These are phyloP conservation scores for Hormaphis cornu DNA, from an alignment of 1,140 invertebrate genomes.

Conservation along the genomic window DNA sequence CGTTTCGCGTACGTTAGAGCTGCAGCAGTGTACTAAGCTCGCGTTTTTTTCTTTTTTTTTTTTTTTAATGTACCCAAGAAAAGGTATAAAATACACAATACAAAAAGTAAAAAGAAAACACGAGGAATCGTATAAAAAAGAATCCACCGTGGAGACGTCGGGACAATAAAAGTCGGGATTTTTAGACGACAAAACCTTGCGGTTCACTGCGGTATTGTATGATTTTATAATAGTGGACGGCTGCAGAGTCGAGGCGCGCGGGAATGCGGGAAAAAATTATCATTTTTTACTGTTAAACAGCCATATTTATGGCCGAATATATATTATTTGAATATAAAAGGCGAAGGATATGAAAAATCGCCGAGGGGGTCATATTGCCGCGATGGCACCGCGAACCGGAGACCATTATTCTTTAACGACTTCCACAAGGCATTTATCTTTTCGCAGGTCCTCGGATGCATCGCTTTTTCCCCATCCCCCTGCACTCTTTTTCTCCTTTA, in stretches of 20 bases:
- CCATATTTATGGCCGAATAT: conserved; percentile 31
- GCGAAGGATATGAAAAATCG: conserved; percentile 31
- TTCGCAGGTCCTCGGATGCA: conserved; percentile 25
- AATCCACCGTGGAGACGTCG: conserved; percentile 7
- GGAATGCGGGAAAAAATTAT: conserved; percentile 3
- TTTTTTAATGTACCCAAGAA: conserved; percentile 27
- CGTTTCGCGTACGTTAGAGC: background rate
- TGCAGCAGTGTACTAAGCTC: background rate
- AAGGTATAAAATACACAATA: conserved; percentile 1
- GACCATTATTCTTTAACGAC: conserved; percentile 32
- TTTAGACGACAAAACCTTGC: conserved; percentile 23
- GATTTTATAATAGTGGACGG: no score
- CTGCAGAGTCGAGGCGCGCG: no score
- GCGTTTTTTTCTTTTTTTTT: background rate
- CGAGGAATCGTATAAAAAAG: background rate
- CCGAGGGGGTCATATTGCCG: conserved; percentile 30
- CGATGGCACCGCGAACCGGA: conserved; percentile 23
- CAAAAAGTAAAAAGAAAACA: background rate
- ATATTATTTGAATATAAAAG: conserved; percentile 33
- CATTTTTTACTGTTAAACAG: conserved; percentile 33
- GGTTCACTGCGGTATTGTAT: background rate
- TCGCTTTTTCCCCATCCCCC: conserved; percentile 13
- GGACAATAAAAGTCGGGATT: conserved; percentile 28
- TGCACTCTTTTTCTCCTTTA: conserved; percentile 14
- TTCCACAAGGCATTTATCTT: conserved; percentile 32